Evolutionary conservation across 2,797 vertebrate species (phyloP).

Genomic region (Tapirus indicus): DNA sequence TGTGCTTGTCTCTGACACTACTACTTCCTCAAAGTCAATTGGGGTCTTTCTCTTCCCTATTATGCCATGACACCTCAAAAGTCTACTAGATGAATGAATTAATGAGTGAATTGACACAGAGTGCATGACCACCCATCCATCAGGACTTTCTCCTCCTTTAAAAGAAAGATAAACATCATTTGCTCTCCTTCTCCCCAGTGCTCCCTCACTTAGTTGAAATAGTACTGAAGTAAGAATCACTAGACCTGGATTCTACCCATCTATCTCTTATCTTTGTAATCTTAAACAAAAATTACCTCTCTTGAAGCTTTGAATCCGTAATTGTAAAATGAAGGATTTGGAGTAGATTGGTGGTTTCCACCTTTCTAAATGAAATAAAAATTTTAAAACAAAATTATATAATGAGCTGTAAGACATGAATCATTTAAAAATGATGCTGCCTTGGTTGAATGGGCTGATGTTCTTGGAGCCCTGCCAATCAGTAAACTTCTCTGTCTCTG

Average conservation of each 20-base stretch:
- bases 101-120: not conserved
- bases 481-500: conserved; percentile 42
- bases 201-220: not conserved
- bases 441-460: conserved; percentile 25
- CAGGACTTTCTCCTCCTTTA: not conserved
- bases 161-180: not conserved
- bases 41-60: not conserved
- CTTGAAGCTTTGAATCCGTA: not conserved
- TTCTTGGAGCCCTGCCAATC: conserved; percentile 58
- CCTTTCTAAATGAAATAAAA: conserved; percentile 59
- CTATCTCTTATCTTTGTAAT: not conserved
- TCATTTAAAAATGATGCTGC: conserved; percentile 55
- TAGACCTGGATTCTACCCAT: not conserved
- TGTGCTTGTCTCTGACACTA: not conserved
- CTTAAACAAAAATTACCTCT: not conserved
- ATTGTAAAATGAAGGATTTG: conserved; percentile 58
- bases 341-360: conserved; percentile 53
- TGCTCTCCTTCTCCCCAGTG: not conserved
- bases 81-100: not conserved
- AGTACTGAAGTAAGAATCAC: not conserved
- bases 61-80: not conserved
- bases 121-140: too few species aligned
- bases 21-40: not conserved
- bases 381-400: conserved; percentile 56
- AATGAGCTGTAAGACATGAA: conserved; percentile 49